Percentiles rank a stretch among this genome's conserved stretches.
Conservation (phyloP, 2,113 vertebrate genomes). For the Vulpes lagopus region DNA sequence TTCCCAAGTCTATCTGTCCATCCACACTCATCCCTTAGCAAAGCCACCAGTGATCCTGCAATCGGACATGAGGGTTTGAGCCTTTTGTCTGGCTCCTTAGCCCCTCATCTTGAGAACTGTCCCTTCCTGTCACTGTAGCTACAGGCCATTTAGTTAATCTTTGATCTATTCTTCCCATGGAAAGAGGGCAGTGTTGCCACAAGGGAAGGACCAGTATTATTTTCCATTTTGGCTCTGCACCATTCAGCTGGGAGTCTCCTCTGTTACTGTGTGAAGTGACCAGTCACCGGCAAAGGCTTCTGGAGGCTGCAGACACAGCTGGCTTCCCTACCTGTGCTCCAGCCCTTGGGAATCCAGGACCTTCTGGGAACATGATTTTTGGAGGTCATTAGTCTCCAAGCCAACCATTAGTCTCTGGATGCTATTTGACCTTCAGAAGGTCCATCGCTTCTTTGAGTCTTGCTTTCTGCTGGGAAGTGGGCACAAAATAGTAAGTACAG, state of each 20-base stretch:
- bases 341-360: background rate
- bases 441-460: background rate
- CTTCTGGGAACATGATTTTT: background rate
- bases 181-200: too few relatives aligned
- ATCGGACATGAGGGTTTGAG: background rate
- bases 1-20: background rate
- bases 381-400: background rate
- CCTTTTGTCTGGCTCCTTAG: background rate
- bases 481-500: background rate
- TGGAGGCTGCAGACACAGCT: background rate
- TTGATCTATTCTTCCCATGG: background rate
- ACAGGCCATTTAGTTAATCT: background rate
- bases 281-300: background rate
- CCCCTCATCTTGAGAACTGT: background rate
- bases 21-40: background rate
- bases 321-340: rapidly evolving
- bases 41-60: background rate
- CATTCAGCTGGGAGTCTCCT: background rate
- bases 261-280: background rate
- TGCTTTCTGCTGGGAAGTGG: background rate
- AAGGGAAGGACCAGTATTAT: background rate
- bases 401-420: background rate
- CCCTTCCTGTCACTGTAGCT: background rate
- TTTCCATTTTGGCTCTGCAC: background rate
- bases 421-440: background rate